Percentiles rank a stretch among this genome's conserved stretches.
Conservation (phyloP, 1,140 invertebrate species). For the Psix sp. region DNA sequence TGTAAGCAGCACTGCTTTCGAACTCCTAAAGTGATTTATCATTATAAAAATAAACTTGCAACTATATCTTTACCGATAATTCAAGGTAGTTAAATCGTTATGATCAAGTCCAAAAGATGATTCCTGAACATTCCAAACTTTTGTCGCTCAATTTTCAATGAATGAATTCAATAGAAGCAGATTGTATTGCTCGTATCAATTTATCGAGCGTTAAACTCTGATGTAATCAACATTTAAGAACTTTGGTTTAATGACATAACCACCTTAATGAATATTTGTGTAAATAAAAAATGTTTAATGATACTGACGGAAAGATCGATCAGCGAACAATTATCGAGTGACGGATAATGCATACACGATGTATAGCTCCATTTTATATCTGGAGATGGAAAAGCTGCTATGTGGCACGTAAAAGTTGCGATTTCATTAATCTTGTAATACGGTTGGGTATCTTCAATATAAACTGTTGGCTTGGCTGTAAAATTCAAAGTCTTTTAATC, state of each 20-base stretch:
- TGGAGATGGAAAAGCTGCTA: slow-evolving; percentile 34
- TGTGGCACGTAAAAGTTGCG: slow-evolving; percentile 19
- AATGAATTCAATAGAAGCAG: no score
- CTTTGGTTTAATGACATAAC: no score
- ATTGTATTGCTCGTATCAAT: no score
- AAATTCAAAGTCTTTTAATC: no score
- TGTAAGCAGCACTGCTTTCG: slow-evolving; percentile 20
- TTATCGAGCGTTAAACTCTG: no score
- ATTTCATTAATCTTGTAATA: slow-evolving; percentile 24
- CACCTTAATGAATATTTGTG: background rate
- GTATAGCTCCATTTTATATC: slow-evolving; percentile 28
- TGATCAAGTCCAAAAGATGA: no score
- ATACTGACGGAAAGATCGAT: slow-evolving; percentile 35
- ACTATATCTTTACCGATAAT: no score
- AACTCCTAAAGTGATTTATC: slow-evolving; percentile 21
- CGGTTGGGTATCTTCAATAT: slow-evolving; percentile 12
- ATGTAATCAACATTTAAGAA: no score
- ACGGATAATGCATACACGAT: slow-evolving; percentile 33
- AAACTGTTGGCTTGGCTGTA: slow-evolving; percentile 36
- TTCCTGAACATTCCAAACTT: no score
- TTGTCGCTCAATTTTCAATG: no score
- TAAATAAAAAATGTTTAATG: slow-evolving; percentile 5
- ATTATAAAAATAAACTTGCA: no score
- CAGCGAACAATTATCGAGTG: slow-evolving; percentile 14
- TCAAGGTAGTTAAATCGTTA: no score